Conservation (phyloP, 2,888 invertebrate species). For the Ctenicera cuprea region DNA sequence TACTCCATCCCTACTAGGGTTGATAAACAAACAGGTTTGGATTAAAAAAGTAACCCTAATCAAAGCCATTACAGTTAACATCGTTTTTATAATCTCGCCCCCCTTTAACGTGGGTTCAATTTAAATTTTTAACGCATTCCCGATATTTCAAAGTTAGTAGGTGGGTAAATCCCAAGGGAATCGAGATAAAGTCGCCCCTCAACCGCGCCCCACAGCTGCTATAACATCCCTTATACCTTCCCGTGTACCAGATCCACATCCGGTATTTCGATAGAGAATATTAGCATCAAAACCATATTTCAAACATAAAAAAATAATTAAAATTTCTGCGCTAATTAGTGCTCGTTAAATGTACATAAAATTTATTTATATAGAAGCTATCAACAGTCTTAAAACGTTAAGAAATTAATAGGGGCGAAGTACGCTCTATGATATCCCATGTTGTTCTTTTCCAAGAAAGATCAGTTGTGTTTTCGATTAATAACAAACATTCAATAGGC, state of each 20-base stretch:
- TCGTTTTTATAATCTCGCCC: slow-evolving; percentile 12
- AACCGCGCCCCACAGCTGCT: slow-evolving; percentile 50
- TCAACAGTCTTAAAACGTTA: neutral
- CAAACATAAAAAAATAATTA: no score
- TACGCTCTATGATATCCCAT: neutral
- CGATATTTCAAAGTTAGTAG: slow-evolving; percentile 49
- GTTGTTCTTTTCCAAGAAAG: neutral
- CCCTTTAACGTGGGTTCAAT: slow-evolving; percentile 27
- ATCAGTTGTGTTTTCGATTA: neutral
- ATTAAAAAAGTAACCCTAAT: slow-evolving; percentile 1
- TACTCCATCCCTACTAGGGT: no score
- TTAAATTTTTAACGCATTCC: slow-evolving; percentile 50
- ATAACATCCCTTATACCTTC: slow-evolving; percentile 51
- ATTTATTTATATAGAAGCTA: neutral
- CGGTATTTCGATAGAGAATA: slow-evolving; percentile 34
- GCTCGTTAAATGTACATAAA: neutral
- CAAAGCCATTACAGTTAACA: neutral
- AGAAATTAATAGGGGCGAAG: neutral
- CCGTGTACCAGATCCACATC: slow-evolving; percentile 44
- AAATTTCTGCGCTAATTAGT: no score
- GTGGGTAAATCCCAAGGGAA: slow-evolving; percentile 47
- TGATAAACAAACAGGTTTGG: no score
- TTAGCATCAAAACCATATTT: slow-evolving; percentile 5
- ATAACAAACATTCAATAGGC: neutral
- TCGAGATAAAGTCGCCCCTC: slow-evolving; percentile 48